A percentile compares a stretch with the other conserved stretches of the same genome.
Evolutionary conservation across 2,797 vertebrate species (phyloP).

Genomic region (Taenioides sp.): DNA sequence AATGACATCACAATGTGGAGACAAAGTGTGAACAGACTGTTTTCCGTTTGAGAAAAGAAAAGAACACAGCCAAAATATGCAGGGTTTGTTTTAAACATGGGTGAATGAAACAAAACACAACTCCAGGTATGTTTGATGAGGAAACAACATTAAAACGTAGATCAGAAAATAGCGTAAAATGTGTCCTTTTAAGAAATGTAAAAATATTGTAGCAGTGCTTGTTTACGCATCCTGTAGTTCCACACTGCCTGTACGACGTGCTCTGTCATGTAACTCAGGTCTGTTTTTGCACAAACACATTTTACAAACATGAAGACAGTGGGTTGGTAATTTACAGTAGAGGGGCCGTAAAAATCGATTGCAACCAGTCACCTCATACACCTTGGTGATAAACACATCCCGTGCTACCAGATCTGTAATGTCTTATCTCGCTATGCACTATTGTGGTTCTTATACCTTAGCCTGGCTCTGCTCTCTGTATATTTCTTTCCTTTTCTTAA

Average conservation of each 20-base stretch:
- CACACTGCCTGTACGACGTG: not conserved
- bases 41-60: too few relatives aligned
- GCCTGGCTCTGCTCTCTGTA: not conserved
- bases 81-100: too few relatives aligned
- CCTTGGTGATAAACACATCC: slow-evolving; percentile 21
- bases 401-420: slow-evolving; percentile 18
- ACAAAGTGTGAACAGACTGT: too few relatives aligned
- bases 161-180: too few relatives aligned
- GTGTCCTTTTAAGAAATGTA: not conserved
- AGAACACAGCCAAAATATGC: too few relatives aligned
- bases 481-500: not conserved
- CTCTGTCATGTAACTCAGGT: not conserved
- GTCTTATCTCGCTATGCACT: slow-evolving; percentile 3
- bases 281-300: slow-evolving; percentile 4
- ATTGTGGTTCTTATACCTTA: not conserved
- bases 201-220: not conserved
- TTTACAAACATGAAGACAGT: slow-evolving; percentile 12
- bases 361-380: slow-evolving; percentile 53
- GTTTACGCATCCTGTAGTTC: not conserved
- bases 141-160: too few relatives aligned
- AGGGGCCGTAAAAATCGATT: slow-evolving; percentile 61
- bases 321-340: slow-evolving; percentile 55
- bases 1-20: too few relatives aligned
- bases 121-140: too few relatives aligned
- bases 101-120: too few relatives aligned